Evolutionary conservation across 2,797 vertebrate species (phyloP).

Genomic region (Muraenolepis orangiensis): DNA sequence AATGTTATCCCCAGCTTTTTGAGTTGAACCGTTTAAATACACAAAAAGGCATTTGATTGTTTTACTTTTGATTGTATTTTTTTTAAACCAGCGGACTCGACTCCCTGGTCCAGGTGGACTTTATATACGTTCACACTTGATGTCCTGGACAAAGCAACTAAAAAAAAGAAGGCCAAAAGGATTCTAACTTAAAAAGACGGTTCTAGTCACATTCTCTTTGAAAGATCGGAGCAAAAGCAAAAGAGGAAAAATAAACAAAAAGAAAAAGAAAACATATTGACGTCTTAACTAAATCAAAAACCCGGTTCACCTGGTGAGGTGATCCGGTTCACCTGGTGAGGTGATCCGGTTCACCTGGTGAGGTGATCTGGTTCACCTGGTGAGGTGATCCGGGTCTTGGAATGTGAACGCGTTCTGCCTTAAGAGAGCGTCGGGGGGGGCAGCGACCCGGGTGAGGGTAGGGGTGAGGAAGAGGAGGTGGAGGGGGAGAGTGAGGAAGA

Average conservation of each 20-base stretch:
- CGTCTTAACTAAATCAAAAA: constrained; percentile 42
- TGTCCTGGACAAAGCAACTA: constrained; percentile 27
- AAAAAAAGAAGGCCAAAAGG: constrained; percentile 14
- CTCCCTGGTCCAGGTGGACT: constrained; percentile 39
- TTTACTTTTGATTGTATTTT: neutral
- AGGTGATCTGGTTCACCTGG: constrained; percentile 14
- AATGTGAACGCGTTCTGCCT: constrained; percentile 60
- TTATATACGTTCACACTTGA: constrained; percentile 42
- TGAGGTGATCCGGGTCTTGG: constrained; percentile 27
- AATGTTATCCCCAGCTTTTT: constrained; percentile 53
- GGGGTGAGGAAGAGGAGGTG: neutral
- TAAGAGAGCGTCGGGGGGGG: constrained; percentile 37
- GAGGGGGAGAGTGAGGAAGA: constrained; percentile 36
- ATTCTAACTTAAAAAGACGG: constrained; percentile 1
- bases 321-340: constrained; percentile 8
- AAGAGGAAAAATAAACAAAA: neutral
- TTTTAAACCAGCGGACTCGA: constrained; percentile 26
- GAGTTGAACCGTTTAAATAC: constrained; percentile 54
- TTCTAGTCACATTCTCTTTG: constrained; percentile 21
- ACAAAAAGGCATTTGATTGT: constrained; percentile 28
- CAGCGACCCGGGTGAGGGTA: constrained; percentile 27
- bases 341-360: constrained; percentile 9
- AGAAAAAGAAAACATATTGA: constrained; percentile 27
- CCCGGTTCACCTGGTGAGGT: constrained; percentile 18
- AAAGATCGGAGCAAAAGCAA: constrained; percentile 35